Evolutionary conservation across 2,113 vertebrate genomes (phyloP).

Genomic region (Dasyurus viverrinus): DNA sequence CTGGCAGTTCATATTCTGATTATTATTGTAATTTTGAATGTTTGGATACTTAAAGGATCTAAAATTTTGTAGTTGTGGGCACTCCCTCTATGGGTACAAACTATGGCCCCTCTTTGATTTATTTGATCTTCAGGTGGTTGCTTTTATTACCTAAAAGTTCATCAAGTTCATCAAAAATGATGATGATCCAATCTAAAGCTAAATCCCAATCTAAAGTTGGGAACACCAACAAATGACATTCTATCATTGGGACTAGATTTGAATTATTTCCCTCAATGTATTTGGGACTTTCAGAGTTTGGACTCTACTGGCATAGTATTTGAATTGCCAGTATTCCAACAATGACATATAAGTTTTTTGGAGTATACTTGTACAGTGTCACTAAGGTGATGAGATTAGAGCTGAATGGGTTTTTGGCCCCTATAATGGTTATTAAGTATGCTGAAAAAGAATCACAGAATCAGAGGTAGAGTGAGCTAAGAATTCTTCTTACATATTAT

Average conservation of each 20-base stretch:
- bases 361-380: neutral
- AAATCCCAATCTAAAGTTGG: too few relatives aligned
- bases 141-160: neutral
- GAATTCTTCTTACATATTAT: neutral
- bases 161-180: neutral
- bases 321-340: neutral
- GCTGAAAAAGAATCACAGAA: neutral
- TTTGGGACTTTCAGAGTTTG: neutral
- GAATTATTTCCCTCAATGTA: neutral
- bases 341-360: neutral
- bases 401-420: neutral
- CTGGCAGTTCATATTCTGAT: neutral
- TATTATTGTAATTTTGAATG: neutral
- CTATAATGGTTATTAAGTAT: neutral
- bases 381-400: neutral
- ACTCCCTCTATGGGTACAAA: neutral
- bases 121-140: neutral
- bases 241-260: neutral
- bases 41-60: neutral
- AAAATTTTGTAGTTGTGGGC: neutral
- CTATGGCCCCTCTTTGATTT: neutral
- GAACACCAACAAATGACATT: too few relatives aligned
- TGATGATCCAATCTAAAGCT: neutral
- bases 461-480: neutral
- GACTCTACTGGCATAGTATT: neutral